Conservation (phyloP, 2,888 invertebrate genomes). For the Drosophila paucipuncta region DNA sequence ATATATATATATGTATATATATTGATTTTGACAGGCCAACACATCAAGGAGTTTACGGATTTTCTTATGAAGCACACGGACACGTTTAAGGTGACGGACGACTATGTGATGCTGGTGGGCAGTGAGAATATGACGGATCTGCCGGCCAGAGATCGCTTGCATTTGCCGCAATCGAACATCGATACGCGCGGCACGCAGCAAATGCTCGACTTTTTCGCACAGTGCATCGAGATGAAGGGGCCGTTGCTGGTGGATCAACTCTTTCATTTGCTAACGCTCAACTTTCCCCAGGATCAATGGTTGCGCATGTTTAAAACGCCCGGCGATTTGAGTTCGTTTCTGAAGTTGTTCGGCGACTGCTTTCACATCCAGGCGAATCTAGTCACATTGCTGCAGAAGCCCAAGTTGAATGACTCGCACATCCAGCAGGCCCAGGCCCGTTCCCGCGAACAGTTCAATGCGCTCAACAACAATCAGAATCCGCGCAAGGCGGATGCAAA, state of each 20-base stretch:
- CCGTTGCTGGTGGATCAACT: slow-evolving; percentile 95
- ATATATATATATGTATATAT: too few relatives aligned
- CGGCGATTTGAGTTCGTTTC: slow-evolving; percentile 94
- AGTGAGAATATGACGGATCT: slow-evolving; percentile 89
- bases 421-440: slow-evolving; percentile 85
- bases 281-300: slow-evolving; percentile 92
- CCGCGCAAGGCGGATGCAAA: slow-evolving; percentile 20
- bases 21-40: slow-evolving; percentile 87
- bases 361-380: slow-evolving; percentile 97
- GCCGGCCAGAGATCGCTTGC: slow-evolving; percentile 89
- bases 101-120: slow-evolving; percentile 92
- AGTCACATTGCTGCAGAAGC: slow-evolving; percentile 92
- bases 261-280: slow-evolving; percentile 92
- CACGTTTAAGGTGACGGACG: slow-evolving; percentile 93
- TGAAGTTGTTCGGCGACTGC: slow-evolving; percentile 96
- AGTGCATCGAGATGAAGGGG: slow-evolving; percentile 92
- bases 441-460: slow-evolving; percentile 84
- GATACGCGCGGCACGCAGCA: slow-evolving; percentile 94
- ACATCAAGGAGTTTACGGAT: slow-evolving; percentile 96
- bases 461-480: slow-evolving; percentile 72
- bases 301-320: slow-evolving; percentile 95
- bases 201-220: slow-evolving; percentile 92
- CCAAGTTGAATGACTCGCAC: slow-evolving; percentile 88
- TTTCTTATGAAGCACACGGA: slow-evolving; percentile 94
- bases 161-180: slow-evolving; percentile 91